A percentile compares a stretch with the other conserved stretches of the same genome.
phyloP scores from a whole-genome alignment of 2,113 vertebrate species.

The Mugil cephalus region DNA sequence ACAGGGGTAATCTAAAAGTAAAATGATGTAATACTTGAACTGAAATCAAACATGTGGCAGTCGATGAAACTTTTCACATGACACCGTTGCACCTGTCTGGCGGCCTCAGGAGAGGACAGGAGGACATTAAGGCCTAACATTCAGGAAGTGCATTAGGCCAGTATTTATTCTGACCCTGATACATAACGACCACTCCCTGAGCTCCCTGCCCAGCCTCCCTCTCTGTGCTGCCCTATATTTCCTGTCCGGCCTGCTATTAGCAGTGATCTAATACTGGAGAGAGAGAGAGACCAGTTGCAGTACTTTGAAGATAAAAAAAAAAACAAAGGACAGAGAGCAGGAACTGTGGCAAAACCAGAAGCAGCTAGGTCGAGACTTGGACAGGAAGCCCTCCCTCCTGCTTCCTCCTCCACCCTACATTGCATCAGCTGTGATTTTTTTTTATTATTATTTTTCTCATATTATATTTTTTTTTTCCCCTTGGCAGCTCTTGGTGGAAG shows the following conservation, averaged over 20 bases:
- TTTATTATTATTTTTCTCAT: too few relatives aligned
- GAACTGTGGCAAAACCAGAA: conserved; percentile 17
- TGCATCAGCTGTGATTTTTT: conserved; percentile 72
- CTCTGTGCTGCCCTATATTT: conserved; percentile 14
- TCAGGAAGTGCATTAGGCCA: conserved; percentile 40
- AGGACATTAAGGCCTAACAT: conserved; percentile 21
- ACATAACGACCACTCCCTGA: conserved; percentile 11
- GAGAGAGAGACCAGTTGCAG: background rate
- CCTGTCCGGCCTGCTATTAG: conserved; percentile 43
- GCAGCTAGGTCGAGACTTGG: conserved; percentile 21
- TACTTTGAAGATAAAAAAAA: conserved; percentile 7
- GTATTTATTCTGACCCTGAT: conserved; percentile 29
- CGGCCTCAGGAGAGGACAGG: conserved; percentile 1
- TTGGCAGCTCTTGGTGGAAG: conserved; percentile 60
- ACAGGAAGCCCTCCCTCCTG: conserved; percentile 65
- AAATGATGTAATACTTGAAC: background rate
- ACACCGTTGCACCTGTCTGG: conserved; percentile 18
- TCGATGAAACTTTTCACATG: conserved; percentile 13
- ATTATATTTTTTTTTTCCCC: background rate
- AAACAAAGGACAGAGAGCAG: conserved; percentile 36
- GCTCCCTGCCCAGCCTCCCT: background rate
- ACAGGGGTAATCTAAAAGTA: background rate
- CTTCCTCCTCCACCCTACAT: conserved; percentile 58
- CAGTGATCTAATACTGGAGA: conserved; percentile 35
- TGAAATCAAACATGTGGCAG: background rate